Percentiles rank a stretch among this genome's conserved stretches.
Evolutionary conservation across 2,888 invertebrate species (phyloP).

Genomic region (Morpho helenor): DNA sequence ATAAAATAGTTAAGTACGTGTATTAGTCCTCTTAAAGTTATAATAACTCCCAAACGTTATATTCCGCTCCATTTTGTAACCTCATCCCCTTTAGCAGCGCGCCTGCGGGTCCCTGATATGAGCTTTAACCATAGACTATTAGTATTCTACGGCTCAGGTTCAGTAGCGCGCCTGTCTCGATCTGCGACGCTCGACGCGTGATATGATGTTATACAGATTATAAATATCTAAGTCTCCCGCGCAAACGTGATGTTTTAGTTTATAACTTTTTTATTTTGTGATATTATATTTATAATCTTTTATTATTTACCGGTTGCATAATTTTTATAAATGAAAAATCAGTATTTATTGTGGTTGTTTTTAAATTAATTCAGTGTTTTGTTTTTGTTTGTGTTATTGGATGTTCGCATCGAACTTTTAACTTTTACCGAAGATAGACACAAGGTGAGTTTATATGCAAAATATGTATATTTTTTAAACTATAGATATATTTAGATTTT

Average conservation of each 20-base stretch:
- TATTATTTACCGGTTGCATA: not conserved
- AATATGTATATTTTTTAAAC: not conserved
- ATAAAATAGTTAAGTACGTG: no score
- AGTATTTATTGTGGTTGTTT: not conserved
- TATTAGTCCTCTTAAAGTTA: not conserved
- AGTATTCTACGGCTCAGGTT: constrained; percentile 2
- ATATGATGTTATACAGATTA: constrained; percentile 28
- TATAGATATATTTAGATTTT: not conserved
- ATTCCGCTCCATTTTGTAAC: constrained; percentile 5
- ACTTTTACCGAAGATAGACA: not conserved
- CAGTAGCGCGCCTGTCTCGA: constrained; percentile 39
- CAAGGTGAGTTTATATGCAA: constrained; percentile 3
- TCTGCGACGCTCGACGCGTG: constrained; percentile 39
- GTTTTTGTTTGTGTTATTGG: not conserved
- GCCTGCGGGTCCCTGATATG: constrained; percentile 18
- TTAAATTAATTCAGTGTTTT: constrained; percentile 1
- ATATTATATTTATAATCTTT: not conserved
- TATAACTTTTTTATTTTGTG: not conserved
- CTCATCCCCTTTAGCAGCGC: constrained; percentile 14
- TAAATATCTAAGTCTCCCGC: constrained; percentile 23
- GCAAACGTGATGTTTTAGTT: constrained; percentile 21
- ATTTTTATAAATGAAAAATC: no score
- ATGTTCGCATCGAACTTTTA: not conserved
- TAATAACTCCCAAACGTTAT: not conserved
- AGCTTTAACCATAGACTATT: not conserved